Evolutionary conservation across 2,113 vertebrate species (phyloP), one percentile per base, ranked within the genome.

Genomic region (Ifrita kowaldi): DNA sequence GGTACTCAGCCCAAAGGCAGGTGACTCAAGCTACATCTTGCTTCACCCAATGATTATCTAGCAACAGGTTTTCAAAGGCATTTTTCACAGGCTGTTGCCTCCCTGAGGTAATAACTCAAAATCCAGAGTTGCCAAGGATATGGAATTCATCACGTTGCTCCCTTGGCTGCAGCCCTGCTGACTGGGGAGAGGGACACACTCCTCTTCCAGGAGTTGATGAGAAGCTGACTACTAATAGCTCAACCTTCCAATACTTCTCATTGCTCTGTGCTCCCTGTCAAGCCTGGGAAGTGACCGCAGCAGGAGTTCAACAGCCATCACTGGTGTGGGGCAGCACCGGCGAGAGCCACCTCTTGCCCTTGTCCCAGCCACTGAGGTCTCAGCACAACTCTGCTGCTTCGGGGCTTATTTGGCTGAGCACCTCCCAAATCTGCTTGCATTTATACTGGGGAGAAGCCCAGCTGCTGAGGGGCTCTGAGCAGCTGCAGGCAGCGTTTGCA

Each of bases 261-360:
- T 22, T 22, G 39, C 60, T 69, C 46, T 0, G 0, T 57, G 52
- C 27, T 68, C 21, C 63, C 3, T 49, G 16, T 8, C 27, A 82
- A 28, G 19, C 21, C 37, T 52, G n/a, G 26, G 46, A 78, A 41
- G 41, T 2, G 6, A 22, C 32, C 0, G 0, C 27, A 56, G 44
- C 49, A 77, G 21, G 20, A 11, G 4, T 24, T 84, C 32, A 52
- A 11, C 21, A 49, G 50, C 17, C 23, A 5, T 9, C 18, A 5
- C 37, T 47, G 37, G 9, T n/a, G 50, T 56, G 14, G 64, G 44
- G 23, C 46, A 65, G 62, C 33, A 17, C 55, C 8, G 30, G 14
- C 3, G 37, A 37, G 64, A n/a, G 5, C 23, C 10, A 5, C 22
- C 26, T 49, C 60, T 64, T 49, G n/a, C 17, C 0, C 2, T 27